Base-by-base conservation (phyloP, 2,797 vertebrate genomes). In the Tadarida brasiliensis region DNA sequence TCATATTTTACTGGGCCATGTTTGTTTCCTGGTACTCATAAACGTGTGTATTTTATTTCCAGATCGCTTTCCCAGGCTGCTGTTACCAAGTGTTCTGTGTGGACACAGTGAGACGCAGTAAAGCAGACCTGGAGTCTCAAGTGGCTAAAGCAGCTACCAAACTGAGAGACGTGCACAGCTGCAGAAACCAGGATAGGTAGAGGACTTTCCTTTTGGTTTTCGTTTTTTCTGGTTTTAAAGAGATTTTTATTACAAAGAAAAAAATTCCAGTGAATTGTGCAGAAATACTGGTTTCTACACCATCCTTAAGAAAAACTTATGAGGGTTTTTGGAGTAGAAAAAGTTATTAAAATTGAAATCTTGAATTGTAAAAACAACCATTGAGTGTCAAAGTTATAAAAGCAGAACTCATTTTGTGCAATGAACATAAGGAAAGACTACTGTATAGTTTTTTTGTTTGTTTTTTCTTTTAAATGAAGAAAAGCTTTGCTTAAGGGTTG, bases 351-450 rank as follows among this genome's bases (percentile, higher is more conserved):
- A 98, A 98, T 98, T 98, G 96, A 97, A 81, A 97, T 98, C 96
- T 98, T 97, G 96, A 97, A 94, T 97, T 98, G 98, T 98, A 97
- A 97, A 98, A 98, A 98, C 98, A 74, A 70, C 98, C 97, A 97
- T 98, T 98, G 96, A 98, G 98, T 98, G 98, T 98, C 97, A 97
- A 97, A 98, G 98, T 98, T 98, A 97, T 98, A 97, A 98, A 94
- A 89, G 96, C 97, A 97, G 98, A 98, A 98, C 96, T 98, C 97
- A 95, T 93, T 97, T 98, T 98, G 98, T 98, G 98, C 98, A 99
- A 98, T 99, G 98, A 98, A 97, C 97, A 97, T 98, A 98, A 98
- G 98, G 98, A 98, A 93, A 98, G 98, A 99, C 98, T 99, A 99
- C 98, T 99, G 98, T 99, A 99, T 99, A 99, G 98, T 98, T 98